These are phyloP conservation scores for Ophiothrix spiculata DNA, from an alignment of 35 echinoderm and acorn worm genomes.

Conservation along the genomic window DNA sequence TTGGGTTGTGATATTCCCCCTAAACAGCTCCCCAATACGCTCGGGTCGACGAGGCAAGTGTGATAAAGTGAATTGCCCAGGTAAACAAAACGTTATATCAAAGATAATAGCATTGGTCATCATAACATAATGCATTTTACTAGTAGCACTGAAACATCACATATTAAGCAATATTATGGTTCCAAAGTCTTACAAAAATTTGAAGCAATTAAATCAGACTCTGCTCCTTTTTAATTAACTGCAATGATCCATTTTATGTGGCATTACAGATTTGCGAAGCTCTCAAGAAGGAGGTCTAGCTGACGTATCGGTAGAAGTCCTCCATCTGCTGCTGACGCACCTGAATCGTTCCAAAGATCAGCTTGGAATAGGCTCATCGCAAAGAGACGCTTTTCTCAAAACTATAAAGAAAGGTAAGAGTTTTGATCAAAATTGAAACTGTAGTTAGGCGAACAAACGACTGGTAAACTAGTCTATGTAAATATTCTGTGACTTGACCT, in stretches of 20 bases:
- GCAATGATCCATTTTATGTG: neutral
- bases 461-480: too few species aligned
- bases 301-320: conserved; percentile 84
- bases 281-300: conserved; percentile 71
- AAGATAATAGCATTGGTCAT: too few species aligned
- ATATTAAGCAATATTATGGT: neutral
- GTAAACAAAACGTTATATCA: too few species aligned
- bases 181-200: neutral
- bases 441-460: too few species aligned
- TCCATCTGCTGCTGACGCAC: conserved; percentile 86
- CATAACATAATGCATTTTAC: too few species aligned
- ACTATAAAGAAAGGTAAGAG: conserved; percentile 90
- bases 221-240: neutral
- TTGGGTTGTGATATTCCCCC: too few species aligned
- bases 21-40: too few species aligned
- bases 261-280: conserved; percentile 51
- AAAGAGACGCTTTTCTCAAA: conserved; percentile 81
- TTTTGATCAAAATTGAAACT: too few species aligned
- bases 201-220: neutral
- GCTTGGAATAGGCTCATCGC: conserved; percentile 54
- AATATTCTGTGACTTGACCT: too few species aligned
- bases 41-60: too few species aligned
- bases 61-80: too few species aligned
- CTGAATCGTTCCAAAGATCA: conserved; percentile 76
- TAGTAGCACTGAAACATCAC: too few species aligned